A percentile compares a stretch with the other conserved stretches of the same genome.
phyloP scores from a whole-genome alignment of 2,797 vertebrate genomes.

The Loriculus beryllinus region DNA sequence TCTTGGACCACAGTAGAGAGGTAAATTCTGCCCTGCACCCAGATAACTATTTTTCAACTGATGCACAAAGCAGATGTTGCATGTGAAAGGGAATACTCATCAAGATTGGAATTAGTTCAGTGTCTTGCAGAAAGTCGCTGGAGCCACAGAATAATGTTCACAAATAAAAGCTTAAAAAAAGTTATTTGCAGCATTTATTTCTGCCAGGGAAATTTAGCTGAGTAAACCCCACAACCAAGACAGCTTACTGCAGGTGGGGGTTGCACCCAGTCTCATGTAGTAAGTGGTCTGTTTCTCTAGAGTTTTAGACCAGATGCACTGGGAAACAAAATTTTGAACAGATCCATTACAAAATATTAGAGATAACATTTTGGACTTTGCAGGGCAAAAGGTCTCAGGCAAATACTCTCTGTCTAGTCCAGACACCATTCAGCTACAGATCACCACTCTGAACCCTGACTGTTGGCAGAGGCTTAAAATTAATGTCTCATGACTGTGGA shows the following conservation, averaged over 20 bases:
- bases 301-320: not conserved
- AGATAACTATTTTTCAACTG: constrained; percentile 12
- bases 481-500: not conserved
- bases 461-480: not conserved
- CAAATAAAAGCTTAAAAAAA: constrained; percentile 59
- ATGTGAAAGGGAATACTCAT: constrained; percentile 13
- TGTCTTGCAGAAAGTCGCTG: constrained; percentile 23
- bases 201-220: not conserved
- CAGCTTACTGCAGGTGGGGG: not conserved
- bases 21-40: not conserved
- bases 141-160: constrained; percentile 35
- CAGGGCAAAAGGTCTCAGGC: not conserved
- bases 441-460: not conserved
- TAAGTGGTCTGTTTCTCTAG: not conserved
- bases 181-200: constrained; percentile 36
- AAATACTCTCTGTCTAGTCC: not conserved
- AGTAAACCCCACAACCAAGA: not conserved
- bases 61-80: constrained; percentile 46
- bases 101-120: constrained; percentile 53
- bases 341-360: not conserved
- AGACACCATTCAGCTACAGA: not conserved
- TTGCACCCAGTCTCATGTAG: accelerated
- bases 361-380: not conserved
- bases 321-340: not conserved
- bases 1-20: not conserved